These are phyloP conservation scores for Acanthosepion lycidas DNA, from an alignment of 2,888 invertebrate species.

Conservation along the genomic window DNA sequence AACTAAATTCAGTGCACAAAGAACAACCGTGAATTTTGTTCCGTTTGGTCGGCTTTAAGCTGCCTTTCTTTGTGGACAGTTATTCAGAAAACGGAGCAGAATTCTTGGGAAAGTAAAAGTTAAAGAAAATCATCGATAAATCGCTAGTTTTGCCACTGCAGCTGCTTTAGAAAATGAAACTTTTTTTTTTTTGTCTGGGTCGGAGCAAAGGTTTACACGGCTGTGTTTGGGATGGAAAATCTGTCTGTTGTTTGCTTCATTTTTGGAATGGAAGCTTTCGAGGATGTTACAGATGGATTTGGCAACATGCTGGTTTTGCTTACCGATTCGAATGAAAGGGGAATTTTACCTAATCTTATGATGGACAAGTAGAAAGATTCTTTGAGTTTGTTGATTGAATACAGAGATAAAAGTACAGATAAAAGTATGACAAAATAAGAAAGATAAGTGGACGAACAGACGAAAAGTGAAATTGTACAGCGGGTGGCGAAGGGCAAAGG, in stretches of 20 bases:
- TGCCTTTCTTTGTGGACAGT: neutral
- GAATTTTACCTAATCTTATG: neutral
- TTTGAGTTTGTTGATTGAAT: neutral
- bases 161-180: neutral
- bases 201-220: neutral
- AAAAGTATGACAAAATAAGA: neutral
- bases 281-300: neutral
- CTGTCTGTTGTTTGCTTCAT: neutral
- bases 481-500: neutral
- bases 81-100: neutral
- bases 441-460: neutral
- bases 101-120: neutral
- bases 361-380: neutral
- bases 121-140: neutral
- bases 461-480: neutral
- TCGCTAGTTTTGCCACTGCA: neutral
- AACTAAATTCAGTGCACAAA: neutral
- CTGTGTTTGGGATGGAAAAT: neutral
- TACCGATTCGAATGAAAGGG: neutral
- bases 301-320: slow-evolving; percentile 33
- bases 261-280: neutral
- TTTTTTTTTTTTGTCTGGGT: neutral
- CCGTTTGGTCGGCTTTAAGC: neutral
- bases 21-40: neutral
- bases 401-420: neutral